Evolutionary conservation across 2,888 invertebrate species (phyloP).

Genomic region (Eupithecia pulchellata): DNA sequence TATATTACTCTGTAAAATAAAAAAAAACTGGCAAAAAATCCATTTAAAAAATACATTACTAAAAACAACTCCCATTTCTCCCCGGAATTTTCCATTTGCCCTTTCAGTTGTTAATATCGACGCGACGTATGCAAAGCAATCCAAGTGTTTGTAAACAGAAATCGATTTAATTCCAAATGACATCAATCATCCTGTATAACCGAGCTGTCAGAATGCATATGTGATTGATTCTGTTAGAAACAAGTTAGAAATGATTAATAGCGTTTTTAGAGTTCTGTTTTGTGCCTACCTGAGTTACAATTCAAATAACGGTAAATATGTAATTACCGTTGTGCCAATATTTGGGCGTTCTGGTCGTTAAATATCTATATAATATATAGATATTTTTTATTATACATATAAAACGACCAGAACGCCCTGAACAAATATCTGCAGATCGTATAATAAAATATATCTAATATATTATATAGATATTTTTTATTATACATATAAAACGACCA

Average conservation of each 20-base stretch:
- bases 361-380: too few species aligned
- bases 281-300: background rate
- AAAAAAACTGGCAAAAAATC: background rate
- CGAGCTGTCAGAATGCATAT: conserved; percentile 17
- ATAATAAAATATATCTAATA: too few species aligned
- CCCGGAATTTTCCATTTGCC: conserved; percentile 8
- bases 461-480: too few species aligned
- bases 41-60: background rate
- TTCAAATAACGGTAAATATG: too few species aligned
- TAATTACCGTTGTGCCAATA: too few species aligned
- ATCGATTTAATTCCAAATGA: conserved; percentile 24
- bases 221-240: conserved; percentile 23
- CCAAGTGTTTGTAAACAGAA: conserved; percentile 29
- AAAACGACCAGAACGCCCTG: too few species aligned
- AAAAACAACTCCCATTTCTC: background rate
- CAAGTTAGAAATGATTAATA: conserved; percentile 27
- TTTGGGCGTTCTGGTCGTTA: too few species aligned
- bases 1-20: background rate
- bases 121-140: conserved; percentile 20
- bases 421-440: too few species aligned
- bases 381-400: too few species aligned
- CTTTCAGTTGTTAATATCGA: conserved; percentile 15
- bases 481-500: too few species aligned
- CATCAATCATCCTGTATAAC: conserved; percentile 28
- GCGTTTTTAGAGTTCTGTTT: conserved; percentile 18